Evolutionary conservation across 2,113 vertebrate genomes (phyloP).

Genomic region (Entosphenus tridentatus): DNA sequence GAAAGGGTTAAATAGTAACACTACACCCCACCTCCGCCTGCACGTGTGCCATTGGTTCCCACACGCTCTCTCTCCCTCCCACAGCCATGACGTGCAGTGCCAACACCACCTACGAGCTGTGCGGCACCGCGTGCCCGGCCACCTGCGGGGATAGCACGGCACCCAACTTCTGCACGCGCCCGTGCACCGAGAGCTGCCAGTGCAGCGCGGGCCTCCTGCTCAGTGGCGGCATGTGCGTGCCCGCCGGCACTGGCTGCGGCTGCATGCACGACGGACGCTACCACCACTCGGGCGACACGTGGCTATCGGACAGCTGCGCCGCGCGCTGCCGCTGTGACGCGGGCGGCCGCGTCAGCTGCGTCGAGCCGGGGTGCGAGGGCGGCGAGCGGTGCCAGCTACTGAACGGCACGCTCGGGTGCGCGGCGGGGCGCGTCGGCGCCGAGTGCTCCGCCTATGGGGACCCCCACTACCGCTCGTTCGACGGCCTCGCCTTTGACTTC

Average conservation of each 20-base stretch:
- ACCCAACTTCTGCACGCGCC: slow-evolving; percentile 17
- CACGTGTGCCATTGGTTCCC: background rate
- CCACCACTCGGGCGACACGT: background rate
- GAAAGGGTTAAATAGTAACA: no score
- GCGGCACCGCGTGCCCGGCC: slow-evolving; percentile 27
- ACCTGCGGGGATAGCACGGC: slow-evolving; percentile 25
- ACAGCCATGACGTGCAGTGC: slow-evolving; percentile 32
- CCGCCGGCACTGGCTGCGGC: slow-evolving; percentile 26
- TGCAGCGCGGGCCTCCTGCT: slow-evolving; percentile 28
- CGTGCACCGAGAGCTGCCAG: slow-evolving; percentile 40
- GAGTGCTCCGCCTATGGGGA: slow-evolving; percentile 19
- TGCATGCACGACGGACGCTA: slow-evolving; percentile 16
- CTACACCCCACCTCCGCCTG: no score
- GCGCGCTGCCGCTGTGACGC: no score
- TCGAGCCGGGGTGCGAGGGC: no score
- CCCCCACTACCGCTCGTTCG: slow-evolving; percentile 22
- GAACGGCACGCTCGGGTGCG: no score
- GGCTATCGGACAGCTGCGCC: no score
- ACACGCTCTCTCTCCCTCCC: background rate
- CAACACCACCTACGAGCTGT: slow-evolving; percentile 28
- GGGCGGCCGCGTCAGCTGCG: no score
- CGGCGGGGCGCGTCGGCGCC: background rate
- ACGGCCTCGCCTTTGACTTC: slow-evolving; percentile 16
- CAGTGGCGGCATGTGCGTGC: slow-evolving; percentile 40
- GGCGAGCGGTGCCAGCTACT: no score